Percentiles rank a stretch among this genome's conserved stretches.
Conservation (phyloP, 2,797 vertebrate genomes). For the Holocentrus rufus region DNA sequence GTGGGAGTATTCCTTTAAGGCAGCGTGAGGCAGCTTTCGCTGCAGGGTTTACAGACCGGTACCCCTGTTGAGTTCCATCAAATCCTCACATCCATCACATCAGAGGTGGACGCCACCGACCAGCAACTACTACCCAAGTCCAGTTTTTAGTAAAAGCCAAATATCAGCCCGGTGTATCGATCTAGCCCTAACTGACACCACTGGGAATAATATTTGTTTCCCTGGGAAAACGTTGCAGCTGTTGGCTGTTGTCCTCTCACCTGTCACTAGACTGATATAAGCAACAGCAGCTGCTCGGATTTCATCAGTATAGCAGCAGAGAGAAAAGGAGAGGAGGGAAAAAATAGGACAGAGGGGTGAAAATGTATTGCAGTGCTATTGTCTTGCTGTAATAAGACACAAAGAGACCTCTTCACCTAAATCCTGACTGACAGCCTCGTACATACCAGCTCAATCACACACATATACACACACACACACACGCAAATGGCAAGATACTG, state of each 20-base stretch:
- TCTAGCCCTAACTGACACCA: background rate
- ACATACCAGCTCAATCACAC: constrained; percentile 4
- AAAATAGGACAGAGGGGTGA: constrained; percentile 25
- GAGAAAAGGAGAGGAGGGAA: constrained; percentile 1
- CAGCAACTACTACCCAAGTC: no score
- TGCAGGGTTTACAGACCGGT: no score
- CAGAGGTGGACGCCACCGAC: no score
- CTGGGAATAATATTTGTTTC: constrained; percentile 4
- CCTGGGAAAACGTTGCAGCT: constrained; percentile 2
- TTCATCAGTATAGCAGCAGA: no score
- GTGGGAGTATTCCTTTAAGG: no score
- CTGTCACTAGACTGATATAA: constrained; percentile 22
- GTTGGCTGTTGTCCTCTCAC: background rate
- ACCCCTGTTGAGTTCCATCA: no score
- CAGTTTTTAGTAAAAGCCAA: no score
- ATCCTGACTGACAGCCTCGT: background rate
- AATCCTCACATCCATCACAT: no score
- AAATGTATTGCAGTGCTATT: constrained; percentile 29
- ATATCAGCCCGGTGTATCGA: no score
- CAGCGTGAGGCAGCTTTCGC: no score
- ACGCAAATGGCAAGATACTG: background rate
- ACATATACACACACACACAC: constrained; percentile 6
- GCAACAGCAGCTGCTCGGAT: constrained; percentile 3
- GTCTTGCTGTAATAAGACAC: constrained; percentile 48
- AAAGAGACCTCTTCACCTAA: constrained; percentile 39